These are phyloP conservation scores for Exocentrus adspersus DNA, from an alignment of 2,888 invertebrate genomes.

Conservation along the genomic window DNA sequence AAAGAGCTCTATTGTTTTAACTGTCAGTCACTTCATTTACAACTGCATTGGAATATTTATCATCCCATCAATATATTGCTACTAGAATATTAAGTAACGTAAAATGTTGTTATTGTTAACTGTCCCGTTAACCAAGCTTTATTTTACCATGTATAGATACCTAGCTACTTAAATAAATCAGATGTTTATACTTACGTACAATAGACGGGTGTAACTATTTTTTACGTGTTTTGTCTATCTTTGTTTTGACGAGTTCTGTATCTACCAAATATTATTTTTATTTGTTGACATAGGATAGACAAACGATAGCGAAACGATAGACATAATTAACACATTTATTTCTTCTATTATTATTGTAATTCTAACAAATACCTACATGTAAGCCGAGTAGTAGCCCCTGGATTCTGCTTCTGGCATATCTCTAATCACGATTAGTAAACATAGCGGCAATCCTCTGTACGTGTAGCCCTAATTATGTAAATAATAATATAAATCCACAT, in stretches of 20 bases:
- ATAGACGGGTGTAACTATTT: no score
- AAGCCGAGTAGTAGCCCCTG: background rate
- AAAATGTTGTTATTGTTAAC: background rate
- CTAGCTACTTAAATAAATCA: no score
- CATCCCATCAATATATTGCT: background rate
- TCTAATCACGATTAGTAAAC: slow-evolving; percentile 5
- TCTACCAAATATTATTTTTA: background rate
- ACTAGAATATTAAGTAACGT: background rate
- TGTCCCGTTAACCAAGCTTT: no score
- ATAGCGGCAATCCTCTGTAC: background rate
- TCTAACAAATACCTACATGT: no score
- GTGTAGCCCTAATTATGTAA: background rate
- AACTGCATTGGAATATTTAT: background rate
- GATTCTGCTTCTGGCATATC: slow-evolving; percentile 1
- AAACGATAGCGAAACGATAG: no score
- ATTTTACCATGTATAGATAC: no score
- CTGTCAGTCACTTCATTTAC: background rate
- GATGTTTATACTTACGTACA: no score
- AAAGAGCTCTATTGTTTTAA: slow-evolving; percentile 7
- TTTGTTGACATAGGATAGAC: background rate
- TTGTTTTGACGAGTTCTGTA: background rate
- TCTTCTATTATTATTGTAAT: background rate
- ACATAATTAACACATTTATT: background rate
- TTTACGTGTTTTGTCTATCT: no score
- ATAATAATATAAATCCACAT: background rate